Percentiles rank a stretch among this genome's conserved stretches.
phyloP scores from a whole-genome alignment of 2,113 vertebrate genomes.

The Brienomyrus brachyistius region DNA sequence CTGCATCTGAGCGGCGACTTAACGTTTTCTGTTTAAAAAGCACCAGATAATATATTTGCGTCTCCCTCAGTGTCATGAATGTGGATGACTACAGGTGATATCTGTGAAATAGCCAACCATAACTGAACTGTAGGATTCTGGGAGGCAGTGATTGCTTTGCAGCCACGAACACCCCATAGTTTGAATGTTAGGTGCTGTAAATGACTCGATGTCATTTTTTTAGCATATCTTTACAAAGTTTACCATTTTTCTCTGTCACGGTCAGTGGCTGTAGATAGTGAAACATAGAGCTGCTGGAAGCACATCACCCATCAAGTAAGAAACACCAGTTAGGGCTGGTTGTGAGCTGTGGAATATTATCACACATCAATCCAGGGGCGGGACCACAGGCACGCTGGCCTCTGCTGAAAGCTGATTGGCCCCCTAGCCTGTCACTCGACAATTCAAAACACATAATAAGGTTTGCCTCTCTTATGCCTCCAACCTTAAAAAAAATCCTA shows the following conservation, averaged over 20 bases:
- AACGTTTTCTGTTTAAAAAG: not conserved
- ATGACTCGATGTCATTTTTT: not conserved
- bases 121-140: not conserved
- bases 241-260: not conserved
- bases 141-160: not conserved
- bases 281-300: not conserved
- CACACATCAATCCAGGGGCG: not conserved
- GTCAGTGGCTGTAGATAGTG: not conserved
- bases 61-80: not conserved
- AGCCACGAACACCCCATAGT: not conserved
- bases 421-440: not conserved
- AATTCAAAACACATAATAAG: not conserved
- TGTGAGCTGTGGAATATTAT: not conserved
- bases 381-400: not conserved
- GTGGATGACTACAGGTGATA: not conserved
- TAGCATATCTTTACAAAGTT: not conserved
- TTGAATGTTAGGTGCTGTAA: not conserved
- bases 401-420: not conserved
- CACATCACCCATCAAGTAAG: not conserved
- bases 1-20: not conserved
- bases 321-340: not conserved
- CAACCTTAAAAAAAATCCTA: not conserved
- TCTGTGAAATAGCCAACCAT: not conserved
- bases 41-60: not conserved
- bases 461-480: not conserved